Conservation (phyloP, 2,113 vertebrate genomes). For the Neopipo cinnamomea region DNA sequence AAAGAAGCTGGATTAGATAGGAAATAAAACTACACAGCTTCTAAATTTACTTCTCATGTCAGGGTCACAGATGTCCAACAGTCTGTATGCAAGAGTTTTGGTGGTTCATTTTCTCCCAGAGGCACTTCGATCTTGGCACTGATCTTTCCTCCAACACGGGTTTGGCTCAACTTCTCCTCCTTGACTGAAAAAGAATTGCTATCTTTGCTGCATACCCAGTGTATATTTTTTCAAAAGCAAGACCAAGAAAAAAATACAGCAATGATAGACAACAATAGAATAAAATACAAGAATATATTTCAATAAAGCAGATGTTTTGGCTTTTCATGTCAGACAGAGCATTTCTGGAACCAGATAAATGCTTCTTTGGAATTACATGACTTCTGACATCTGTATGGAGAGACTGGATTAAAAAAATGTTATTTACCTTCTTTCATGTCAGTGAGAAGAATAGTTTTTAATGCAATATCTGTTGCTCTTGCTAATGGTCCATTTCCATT, state of each 20-base stretch:
- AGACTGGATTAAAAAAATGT: neutral
- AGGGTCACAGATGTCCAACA: neutral
- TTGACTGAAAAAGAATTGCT: neutral
- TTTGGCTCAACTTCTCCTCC: neutral
- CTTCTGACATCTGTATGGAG: neutral
- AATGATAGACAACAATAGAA: neutral
- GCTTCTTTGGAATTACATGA: neutral
- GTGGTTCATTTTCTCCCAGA: neutral
- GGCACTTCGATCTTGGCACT: neutral
- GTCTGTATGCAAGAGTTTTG: neutral
- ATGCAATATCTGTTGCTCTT: neutral
- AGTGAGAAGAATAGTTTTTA: neutral
- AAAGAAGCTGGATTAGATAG: neutral
- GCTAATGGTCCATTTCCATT: neutral
- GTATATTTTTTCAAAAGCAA: neutral
- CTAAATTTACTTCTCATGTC: neutral
- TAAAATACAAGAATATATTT: neutral
- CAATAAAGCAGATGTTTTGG: neutral
- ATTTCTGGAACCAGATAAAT: neutral
- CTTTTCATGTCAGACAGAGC: neutral
- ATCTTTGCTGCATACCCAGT: neutral
- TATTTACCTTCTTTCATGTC: neutral
- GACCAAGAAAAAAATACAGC: neutral
- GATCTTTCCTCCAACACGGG: rapidly evolving
- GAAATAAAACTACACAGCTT: neutral